These are phyloP conservation scores for Peromyscus aztecus DNA, from an alignment of 2,797 vertebrate genomes.

Conservation along the genomic window DNA sequence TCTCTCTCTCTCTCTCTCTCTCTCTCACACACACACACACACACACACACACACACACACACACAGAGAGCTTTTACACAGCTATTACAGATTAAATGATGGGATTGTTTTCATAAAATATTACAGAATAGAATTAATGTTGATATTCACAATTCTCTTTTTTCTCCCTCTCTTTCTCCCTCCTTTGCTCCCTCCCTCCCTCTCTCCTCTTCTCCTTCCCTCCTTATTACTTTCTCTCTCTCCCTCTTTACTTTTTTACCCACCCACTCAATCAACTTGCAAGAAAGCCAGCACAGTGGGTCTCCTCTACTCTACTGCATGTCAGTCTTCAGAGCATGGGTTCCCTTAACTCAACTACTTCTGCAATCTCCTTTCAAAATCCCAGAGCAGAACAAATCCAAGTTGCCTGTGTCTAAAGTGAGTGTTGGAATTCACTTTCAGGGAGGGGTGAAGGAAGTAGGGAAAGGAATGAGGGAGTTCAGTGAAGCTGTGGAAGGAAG, in stretches of 20 bases:
- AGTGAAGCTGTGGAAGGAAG: background rate
- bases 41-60: background rate
- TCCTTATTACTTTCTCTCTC: no score
- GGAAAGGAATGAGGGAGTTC: background rate
- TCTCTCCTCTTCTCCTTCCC: background rate
- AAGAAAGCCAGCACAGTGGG: background rate
- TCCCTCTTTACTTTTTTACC: background rate
- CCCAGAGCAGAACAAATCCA: background rate
- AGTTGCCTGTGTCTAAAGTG: background rate
- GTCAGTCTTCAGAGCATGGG: background rate
- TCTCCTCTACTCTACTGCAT: background rate
- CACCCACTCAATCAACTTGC: background rate
- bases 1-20: no score
- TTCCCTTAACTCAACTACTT: background rate
- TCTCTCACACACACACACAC: background rate
- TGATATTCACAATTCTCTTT: background rate
- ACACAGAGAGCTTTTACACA: background rate
- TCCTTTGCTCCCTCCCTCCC: no score
- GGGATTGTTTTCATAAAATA: background rate
- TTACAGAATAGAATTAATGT: background rate
- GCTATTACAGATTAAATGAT: background rate
- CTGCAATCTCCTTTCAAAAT: background rate
- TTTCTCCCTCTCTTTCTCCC: background rate
- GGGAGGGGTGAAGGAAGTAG: no score
- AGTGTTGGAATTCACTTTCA: background rate